phyloP scores from a whole-genome alignment of 2,888 invertebrate genomes.

The Blastobasis lacticolella region DNA sequence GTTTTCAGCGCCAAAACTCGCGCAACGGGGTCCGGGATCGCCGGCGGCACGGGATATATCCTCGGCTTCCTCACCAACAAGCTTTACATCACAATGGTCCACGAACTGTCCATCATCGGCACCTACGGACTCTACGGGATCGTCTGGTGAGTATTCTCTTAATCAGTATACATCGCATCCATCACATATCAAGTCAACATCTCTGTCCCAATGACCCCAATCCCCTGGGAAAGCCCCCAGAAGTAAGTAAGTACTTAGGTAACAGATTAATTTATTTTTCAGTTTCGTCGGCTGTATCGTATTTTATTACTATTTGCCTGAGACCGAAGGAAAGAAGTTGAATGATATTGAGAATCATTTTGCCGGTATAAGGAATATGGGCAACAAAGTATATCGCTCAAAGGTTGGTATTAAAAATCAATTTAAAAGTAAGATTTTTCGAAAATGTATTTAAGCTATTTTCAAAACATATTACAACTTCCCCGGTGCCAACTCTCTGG shows the following conservation, averaged over 20 bases:
- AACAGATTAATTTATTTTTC: conserved; percentile 19
- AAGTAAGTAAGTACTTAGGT: neutral
- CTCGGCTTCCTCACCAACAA: conserved; percentile 85
- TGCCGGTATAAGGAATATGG: conserved; percentile 70
- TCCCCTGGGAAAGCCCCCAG: no score
- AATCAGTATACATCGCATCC: neutral
- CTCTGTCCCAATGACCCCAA: neutral
- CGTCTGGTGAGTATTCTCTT: conserved; percentile 50
- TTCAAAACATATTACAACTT: neutral
- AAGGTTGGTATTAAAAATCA: conserved; percentile 25
- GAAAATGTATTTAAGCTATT: no score
- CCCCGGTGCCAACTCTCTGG: no score
- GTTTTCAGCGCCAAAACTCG: conserved; percentile 79
- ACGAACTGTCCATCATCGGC: conserved; percentile 77
- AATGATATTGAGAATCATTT: conserved; percentile 82
- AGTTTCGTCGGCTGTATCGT: conserved; percentile 77
- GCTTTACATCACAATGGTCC: conserved; percentile 79
- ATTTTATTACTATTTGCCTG: conserved; percentile 82
- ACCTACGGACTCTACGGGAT: conserved; percentile 81
- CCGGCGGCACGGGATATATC: conserved; percentile 83
- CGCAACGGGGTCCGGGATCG: conserved; percentile 81
- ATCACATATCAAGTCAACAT: neutral
- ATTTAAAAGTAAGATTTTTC: no score
- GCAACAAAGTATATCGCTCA: conserved; percentile 57
- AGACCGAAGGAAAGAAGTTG: conserved; percentile 86